Base-by-base conservation (phyloP, 2,888 invertebrate species). In the Amaurobius ferox region DNA sequence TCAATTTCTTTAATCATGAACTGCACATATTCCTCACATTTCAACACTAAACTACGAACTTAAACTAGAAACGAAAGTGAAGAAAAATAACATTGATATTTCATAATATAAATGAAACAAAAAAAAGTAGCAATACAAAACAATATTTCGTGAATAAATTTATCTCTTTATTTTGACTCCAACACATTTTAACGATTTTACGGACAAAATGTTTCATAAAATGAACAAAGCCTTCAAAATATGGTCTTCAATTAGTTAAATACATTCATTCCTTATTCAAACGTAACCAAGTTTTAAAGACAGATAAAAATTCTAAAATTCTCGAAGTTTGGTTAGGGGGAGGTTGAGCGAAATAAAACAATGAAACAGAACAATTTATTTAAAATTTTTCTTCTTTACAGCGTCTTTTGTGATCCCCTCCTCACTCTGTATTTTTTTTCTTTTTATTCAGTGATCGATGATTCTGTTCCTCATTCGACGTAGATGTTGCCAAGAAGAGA, bases 361-460 rank as follows among this genome's bases (percentile, higher is more conserved):
- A 76, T 66, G 76, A 16, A 66, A 26, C 40, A 44, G 73, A 64
- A 66, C 74, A 74, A 76, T 76, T 76, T 76, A 76, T 76, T 76
- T 76, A 66, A 76, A 67, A 67, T 67, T 67, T 76, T 76, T 67
- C 76, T 76, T 67, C 74, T 48, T 39, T 23, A 62, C 62, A 48
- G 29, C 67, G 66, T 67, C 67, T 76, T 76, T 76, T 67, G 76
- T 48, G 44, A 35, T 26, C 39, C 44, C 16, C 26, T 44, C 32
- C 44, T 74, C 40, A 64, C 40, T 74, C 40, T 9, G 35, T 29
- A 35, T 74, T 74, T 64, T 44, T 70, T 48, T 26, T 74, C 55
- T 74, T 66, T 66, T 66, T 44, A 29, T 32, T 40, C 55, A 1
- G 29, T 76, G 76, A 76, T 76, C 66, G 76, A 76, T 67, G 76